phyloP scores from a whole-genome alignment of 2,113 vertebrate genomes.

The Hepsetus odoe region DNA sequence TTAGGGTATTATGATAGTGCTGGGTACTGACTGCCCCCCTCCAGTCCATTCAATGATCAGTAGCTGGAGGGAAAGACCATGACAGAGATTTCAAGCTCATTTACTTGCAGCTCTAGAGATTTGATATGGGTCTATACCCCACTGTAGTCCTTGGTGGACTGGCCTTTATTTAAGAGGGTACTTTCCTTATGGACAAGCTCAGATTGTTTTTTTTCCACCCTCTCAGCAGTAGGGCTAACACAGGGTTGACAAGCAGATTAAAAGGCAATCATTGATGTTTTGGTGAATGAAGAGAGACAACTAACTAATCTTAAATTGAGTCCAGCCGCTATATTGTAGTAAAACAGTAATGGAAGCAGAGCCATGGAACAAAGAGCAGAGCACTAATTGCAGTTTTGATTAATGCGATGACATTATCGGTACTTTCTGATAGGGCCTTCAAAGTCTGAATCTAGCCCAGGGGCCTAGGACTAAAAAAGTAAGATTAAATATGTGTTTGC shows the following conservation, averaged over 20 bases:
- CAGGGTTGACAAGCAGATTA: not conserved
- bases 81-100: constrained; percentile 62
- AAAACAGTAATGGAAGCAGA: constrained; percentile 11
- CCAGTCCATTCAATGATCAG: constrained; percentile 59
- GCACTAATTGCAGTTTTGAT: constrained; percentile 10
- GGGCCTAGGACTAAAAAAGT: not conserved
- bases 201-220: not conserved
- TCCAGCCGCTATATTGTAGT: not conserved
- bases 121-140: constrained; percentile 59
- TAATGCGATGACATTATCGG: not conserved
- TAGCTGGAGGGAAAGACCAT: constrained; percentile 64
- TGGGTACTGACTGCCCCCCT: constrained; percentile 42
- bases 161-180: constrained; percentile 36
- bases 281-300: constrained; percentile 2
- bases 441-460: not conserved
- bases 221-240: not conserved
- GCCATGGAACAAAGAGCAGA: constrained; percentile 6
- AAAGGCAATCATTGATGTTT: not conserved
- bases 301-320: not conserved
- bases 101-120: constrained; percentile 64
- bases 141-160: constrained; percentile 7
- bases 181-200: constrained; percentile 28
- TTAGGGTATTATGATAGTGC: constrained; percentile 62
- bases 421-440: not conserved
- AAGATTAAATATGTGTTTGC: constrained; percentile 11